phyloP scores from a whole-genome alignment of 2,113 vertebrate species.

The Candoia aspera region DNA sequence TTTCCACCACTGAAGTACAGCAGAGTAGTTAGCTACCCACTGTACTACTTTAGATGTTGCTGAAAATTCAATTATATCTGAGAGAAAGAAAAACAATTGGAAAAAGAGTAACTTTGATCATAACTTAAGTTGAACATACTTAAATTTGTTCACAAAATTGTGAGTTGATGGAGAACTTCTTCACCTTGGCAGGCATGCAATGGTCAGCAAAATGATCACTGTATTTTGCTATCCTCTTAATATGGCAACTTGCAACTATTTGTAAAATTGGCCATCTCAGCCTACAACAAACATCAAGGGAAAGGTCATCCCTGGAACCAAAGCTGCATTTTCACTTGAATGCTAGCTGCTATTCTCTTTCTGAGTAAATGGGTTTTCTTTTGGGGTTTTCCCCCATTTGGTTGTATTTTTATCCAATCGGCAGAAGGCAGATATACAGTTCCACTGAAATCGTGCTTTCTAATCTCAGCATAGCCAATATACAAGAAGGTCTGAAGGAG shows the following conservation, averaged over 20 bases:
- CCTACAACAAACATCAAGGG: neutral
- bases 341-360: neutral
- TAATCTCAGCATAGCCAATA: neutral
- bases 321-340: neutral
- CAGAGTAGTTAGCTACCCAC: slow-evolving; percentile 48
- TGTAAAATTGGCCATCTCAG: neutral
- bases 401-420: too few relatives aligned
- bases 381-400: too few relatives aligned
- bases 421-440: neutral
- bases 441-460: too few relatives aligned
- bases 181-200: neutral
- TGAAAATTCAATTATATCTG: slow-evolving; percentile 67
- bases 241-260: neutral
- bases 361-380: neutral
- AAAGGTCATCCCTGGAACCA: neutral
- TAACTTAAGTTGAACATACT: slow-evolving; percentile 62
- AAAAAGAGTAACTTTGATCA: slow-evolving; percentile 65
- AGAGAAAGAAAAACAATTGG: slow-evolving; percentile 69
- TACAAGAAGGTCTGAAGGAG: neutral
- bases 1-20: slow-evolving; percentile 41
- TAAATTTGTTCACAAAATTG: slow-evolving; percentile 54
- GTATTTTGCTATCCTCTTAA: slow-evolving; percentile 11
- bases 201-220: slow-evolving; percentile 30
- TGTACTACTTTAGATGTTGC: slow-evolving; percentile 57
- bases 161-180: slow-evolving; percentile 44